Conservation (phyloP, 2,888 invertebrate species). For the Papilio elwesi region DNA sequence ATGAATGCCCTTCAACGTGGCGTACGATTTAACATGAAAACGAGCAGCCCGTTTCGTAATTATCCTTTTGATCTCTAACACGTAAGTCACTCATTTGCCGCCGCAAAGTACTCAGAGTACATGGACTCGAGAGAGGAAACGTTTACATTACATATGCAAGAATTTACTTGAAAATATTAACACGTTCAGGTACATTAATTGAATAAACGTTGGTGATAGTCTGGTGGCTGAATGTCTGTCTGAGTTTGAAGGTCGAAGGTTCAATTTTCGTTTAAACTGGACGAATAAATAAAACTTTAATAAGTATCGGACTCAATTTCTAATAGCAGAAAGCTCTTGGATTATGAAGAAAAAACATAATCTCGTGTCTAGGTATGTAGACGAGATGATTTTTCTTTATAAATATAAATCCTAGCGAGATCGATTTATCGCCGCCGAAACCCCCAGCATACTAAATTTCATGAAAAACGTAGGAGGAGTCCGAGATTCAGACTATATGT, state of each 20-base stretch:
- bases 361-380: too few relatives aligned
- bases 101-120: conserved; percentile 51
- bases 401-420: too few relatives aligned
- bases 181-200: neutral
- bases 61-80: conserved; percentile 62
- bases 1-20: conserved; percentile 36
- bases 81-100: conserved; percentile 57
- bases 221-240: neutral
- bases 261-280: too few relatives aligned
- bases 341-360: too few relatives aligned
- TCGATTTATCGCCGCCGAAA: too few relatives aligned
- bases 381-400: too few relatives aligned
- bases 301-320: too few relatives aligned
- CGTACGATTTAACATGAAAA: conserved; percentile 52
- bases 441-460: too few relatives aligned
- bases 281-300: too few relatives aligned
- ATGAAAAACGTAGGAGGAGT: too few relatives aligned
- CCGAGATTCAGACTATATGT: too few relatives aligned
- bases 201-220: neutral
- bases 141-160: conserved; percentile 23
- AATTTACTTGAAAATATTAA: conserved; percentile 12
- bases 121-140: conserved; percentile 43
- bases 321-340: too few relatives aligned
- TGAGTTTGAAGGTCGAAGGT: neutral
- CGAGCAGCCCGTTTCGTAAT: conserved; percentile 56